Percentiles rank a stretch among this genome's conserved stretches.
phyloP scores from a whole-genome alignment of 2,888 invertebrate species.

The Eulithis testata region DNA sequence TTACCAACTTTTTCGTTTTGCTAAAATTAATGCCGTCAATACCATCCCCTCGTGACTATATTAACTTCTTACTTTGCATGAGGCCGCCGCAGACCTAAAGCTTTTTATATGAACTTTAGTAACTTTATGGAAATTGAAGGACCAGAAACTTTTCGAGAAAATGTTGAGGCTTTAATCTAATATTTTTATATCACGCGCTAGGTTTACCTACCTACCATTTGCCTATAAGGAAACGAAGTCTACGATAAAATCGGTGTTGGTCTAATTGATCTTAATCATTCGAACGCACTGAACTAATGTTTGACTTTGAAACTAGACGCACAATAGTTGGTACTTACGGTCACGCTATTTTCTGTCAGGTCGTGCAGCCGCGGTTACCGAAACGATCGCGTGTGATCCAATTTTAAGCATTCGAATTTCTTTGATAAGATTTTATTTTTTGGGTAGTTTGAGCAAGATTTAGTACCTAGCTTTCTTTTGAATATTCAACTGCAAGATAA shows the following conservation, averaged over 20 bases:
- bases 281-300: constrained; percentile 14
- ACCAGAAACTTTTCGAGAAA: constrained; percentile 9
- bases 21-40: constrained; percentile 31
- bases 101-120: constrained; percentile 7
- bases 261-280: constrained; percentile 25
- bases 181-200: constrained; percentile 8
- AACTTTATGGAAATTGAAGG: constrained; percentile 23
- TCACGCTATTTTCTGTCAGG: constrained; percentile 36
- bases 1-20: constrained; percentile 41
- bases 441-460: constrained; percentile 34
- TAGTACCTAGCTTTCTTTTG: constrained; percentile 42
- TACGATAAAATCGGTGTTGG: constrained; percentile 17
- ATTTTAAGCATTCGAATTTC: constrained; percentile 23
- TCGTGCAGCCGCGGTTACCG: constrained; percentile 30
- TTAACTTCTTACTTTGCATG: constrained; percentile 23
- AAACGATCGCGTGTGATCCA: constrained; percentile 42
- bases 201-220: not conserved
- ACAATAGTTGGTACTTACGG: constrained; percentile 16
- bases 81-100: constrained; percentile 7
- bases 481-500: constrained; percentile 63
- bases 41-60: constrained; percentile 21
- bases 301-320: constrained; percentile 40
- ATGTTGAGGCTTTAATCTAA: not conserved
- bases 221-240: not conserved
- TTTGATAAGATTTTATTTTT: constrained; percentile 38